A percentile compares a stretch with the other conserved stretches of the same genome.
phyloP scores from a whole-genome alignment of 2,797 vertebrate genomes.

The Thaleichthys pacificus region DNA sequence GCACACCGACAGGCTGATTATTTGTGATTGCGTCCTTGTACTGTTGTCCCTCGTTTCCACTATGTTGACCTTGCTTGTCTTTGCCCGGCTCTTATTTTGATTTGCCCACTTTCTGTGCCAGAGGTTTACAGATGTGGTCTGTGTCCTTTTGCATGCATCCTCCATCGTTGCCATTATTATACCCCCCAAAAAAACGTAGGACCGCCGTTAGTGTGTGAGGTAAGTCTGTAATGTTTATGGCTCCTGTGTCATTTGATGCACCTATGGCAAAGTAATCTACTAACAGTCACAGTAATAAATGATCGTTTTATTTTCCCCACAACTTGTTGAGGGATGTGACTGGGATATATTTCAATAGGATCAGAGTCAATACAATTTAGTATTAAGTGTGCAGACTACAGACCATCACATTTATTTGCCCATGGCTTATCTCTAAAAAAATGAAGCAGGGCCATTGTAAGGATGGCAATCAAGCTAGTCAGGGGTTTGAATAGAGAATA shows the following conservation, averaged over 20 bases:
- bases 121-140: slow-evolving; percentile 16
- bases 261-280: slow-evolving; percentile 52
- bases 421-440: slow-evolving; percentile 52
- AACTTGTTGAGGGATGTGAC: slow-evolving; percentile 46
- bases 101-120: slow-evolving; percentile 35
- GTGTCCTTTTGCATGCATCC: slow-evolving; percentile 13
- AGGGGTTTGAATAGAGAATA: slow-evolving; percentile 45
- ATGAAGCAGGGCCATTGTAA: slow-evolving; percentile 56
- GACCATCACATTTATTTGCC: slow-evolving; percentile 45
- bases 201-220: slow-evolving; percentile 34
- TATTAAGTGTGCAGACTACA: slow-evolving; percentile 57
- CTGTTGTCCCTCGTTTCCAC: not conserved
- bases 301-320: slow-evolving; percentile 20
- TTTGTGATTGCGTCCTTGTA: slow-evolving; percentile 8
- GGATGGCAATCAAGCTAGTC: slow-evolving; percentile 63
- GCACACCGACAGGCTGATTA: slow-evolving; percentile 17
- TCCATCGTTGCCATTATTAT: slow-evolving; percentile 15
- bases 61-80: slow-evolving; percentile 10
- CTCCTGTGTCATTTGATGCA: slow-evolving; percentile 23
- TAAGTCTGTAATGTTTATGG: slow-evolving; percentile 40
- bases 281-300: slow-evolving; percentile 50
- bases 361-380: slow-evolving; percentile 58
- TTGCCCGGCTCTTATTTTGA: slow-evolving; percentile 26
- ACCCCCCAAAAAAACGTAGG: slow-evolving; percentile 12
- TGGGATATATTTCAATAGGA: slow-evolving; percentile 46